Evolutionary conservation across 2,888 invertebrate genomes (phyloP).

Genomic region (Zygogramma bicolorata): DNA sequence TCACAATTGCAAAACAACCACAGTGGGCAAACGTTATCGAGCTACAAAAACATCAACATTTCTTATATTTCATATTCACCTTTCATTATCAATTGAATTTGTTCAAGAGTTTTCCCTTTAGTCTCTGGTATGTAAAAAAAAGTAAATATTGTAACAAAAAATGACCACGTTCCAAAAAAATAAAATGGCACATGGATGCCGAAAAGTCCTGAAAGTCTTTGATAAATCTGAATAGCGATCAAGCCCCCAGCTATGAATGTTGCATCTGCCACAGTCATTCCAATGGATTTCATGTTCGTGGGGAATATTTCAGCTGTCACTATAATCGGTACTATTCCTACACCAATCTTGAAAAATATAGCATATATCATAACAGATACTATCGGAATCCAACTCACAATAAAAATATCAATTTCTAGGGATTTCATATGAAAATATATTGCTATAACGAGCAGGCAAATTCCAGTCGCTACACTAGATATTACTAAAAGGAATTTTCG

Average conservation of each 20-base stretch:
- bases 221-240: slow-evolving; percentile 59
- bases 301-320: slow-evolving; percentile 65
- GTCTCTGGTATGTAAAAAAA: slow-evolving; percentile 73
- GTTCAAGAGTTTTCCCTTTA: slow-evolving; percentile 76
- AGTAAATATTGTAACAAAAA: slow-evolving; percentile 46
- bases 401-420: slow-evolving; percentile 51
- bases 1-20: too few relatives aligned
- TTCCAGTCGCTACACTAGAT: slow-evolving; percentile 60
- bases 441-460: slow-evolving; percentile 59
- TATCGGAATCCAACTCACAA: slow-evolving; percentile 63
- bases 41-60: too few relatives aligned
- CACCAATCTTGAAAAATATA: slow-evolving; percentile 61
- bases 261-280: slow-evolving; percentile 63
- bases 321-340: slow-evolving; percentile 64
- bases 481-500: slow-evolving; percentile 59
- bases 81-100: slow-evolving; percentile 68
- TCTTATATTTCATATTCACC: too few relatives aligned
- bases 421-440: slow-evolving; percentile 62
- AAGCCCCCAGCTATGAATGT: slow-evolving; percentile 61
- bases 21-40: too few relatives aligned
- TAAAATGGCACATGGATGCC: slow-evolving; percentile 62
- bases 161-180: slow-evolving; percentile 53
- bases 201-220: slow-evolving; percentile 51
- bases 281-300: slow-evolving; percentile 63
- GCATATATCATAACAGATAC: slow-evolving; percentile 63